A percentile compares a stretch with the other conserved stretches of the same genome.
These are phyloP conservation scores for Drosophila conformis DNA, from an alignment of 2,888 invertebrate species.

Conservation along the genomic window DNA sequence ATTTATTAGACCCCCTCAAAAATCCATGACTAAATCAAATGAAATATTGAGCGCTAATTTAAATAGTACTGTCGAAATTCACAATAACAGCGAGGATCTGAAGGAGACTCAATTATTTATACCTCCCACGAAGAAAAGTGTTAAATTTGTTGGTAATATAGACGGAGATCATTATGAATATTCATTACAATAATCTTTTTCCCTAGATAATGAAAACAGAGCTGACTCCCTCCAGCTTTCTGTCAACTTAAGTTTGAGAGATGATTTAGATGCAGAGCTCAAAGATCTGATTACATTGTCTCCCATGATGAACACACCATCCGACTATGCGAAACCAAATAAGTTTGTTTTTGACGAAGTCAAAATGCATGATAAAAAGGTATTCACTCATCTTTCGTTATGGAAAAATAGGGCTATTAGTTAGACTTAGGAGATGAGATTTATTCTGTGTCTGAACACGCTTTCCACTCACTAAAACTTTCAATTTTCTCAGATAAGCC, in stretches of 20 bases:
- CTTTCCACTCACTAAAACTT: neutral
- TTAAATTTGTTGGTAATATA: constrained; percentile 24
- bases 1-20: constrained; percentile 3
- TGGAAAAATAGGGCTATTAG: neutral
- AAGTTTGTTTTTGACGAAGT: neutral
- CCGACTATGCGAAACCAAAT: neutral
- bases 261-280: constrained; percentile 39
- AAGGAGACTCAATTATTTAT: constrained; percentile 43
- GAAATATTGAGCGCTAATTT: neutral
- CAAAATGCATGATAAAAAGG: neutral
- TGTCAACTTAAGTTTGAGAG: constrained; percentile 34
- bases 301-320: constrained; percentile 8
- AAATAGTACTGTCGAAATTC: constrained; percentile 4
- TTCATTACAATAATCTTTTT: neutral
- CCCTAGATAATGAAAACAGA: constrained; percentile 6
- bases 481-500: neutral
- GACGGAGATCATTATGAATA: neutral
- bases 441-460: neutral
- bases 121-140: neutral
- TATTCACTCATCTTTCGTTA: constrained; percentile 2
- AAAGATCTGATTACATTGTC: constrained; percentile 36
- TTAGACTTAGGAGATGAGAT: neutral
- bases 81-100: constrained; percentile 26
- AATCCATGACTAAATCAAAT: neutral
- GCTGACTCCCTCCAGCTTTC: neutral